Conservation (phyloP, 2,888 invertebrate genomes). For the Pherbina coryleti region DNA sequence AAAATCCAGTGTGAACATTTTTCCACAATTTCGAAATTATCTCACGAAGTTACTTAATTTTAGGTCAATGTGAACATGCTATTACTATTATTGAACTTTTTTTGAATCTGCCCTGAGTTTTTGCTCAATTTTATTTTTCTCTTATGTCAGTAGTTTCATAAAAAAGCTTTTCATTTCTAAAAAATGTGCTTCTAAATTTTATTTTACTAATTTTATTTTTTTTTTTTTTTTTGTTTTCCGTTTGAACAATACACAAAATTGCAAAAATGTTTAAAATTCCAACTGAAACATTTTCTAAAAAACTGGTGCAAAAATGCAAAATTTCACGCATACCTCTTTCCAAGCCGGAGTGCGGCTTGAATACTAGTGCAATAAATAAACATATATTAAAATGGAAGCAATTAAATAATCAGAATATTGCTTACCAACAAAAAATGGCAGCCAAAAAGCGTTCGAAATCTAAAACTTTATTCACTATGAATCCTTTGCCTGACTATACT, state of each 20-base stretch:
- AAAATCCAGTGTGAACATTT: too few relatives aligned
- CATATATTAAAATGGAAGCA: neutral
- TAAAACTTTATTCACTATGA: neutral
- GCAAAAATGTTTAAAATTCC: conserved; percentile 12
- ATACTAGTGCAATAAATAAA: neutral
- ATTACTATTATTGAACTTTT: too few relatives aligned
- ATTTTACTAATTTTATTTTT: neutral
- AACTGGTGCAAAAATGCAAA: neutral
- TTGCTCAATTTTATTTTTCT: too few relatives aligned
- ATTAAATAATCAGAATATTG: neutral
- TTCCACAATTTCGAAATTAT: too few relatives aligned
- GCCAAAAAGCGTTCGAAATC: neutral
- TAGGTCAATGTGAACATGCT: too few relatives aligned
- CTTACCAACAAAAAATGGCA: neutral
- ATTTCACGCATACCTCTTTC: neutral
- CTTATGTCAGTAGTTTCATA: too few relatives aligned
- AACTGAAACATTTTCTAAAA: neutral
- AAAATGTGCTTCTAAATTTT: neutral
- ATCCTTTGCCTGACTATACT: neutral
- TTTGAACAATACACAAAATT: conserved; percentile 9
- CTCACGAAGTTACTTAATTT: too few relatives aligned
- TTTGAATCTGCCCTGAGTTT: too few relatives aligned
- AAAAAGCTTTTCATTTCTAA: neutral
- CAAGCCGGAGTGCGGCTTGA: neutral
- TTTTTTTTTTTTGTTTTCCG: neutral